phyloP scores from a whole-genome alignment of 2,888 invertebrate species.

The Syrista parreyssii region DNA sequence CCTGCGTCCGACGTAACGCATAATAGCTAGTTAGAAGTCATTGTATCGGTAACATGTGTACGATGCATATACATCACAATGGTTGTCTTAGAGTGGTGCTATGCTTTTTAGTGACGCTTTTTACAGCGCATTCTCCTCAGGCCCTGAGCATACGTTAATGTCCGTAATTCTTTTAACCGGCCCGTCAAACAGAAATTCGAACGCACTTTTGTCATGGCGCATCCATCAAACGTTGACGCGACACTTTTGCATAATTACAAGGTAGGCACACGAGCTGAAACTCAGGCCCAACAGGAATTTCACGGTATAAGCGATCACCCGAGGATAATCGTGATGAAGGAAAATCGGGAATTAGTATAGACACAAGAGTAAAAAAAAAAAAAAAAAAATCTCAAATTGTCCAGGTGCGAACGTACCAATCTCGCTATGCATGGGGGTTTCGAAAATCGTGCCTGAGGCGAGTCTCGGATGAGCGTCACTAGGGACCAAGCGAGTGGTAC shows the following conservation, averaged over 20 bases:
- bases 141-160: background rate
- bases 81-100: constrained; percentile 42
- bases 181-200: constrained; percentile 26
- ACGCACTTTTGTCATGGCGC: constrained; percentile 43
- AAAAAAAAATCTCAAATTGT: background rate
- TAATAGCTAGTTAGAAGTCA: constrained; percentile 61
- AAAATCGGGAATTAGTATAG: background rate
- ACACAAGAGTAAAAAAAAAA: background rate
- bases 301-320: background rate
- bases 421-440: background rate
- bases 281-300: background rate
- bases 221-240: constrained; percentile 45
- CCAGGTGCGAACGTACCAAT: background rate
- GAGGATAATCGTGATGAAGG: background rate
- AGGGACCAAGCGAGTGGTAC: constrained; percentile 7
- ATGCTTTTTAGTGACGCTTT: constrained; percentile 51
- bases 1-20: constrained; percentile 18
- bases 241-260: constrained; percentile 4
- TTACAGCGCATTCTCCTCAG: constrained; percentile 1
- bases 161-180: constrained; percentile 40
- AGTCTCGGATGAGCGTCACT: background rate
- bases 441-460: background rate
- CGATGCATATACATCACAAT: constrained; percentile 55
- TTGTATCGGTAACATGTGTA: constrained; percentile 54
- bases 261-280: background rate